Evolutionary conservation across 2,113 vertebrate genomes (phyloP).

Genomic region (Tychaedon coryphoeus): DNA sequence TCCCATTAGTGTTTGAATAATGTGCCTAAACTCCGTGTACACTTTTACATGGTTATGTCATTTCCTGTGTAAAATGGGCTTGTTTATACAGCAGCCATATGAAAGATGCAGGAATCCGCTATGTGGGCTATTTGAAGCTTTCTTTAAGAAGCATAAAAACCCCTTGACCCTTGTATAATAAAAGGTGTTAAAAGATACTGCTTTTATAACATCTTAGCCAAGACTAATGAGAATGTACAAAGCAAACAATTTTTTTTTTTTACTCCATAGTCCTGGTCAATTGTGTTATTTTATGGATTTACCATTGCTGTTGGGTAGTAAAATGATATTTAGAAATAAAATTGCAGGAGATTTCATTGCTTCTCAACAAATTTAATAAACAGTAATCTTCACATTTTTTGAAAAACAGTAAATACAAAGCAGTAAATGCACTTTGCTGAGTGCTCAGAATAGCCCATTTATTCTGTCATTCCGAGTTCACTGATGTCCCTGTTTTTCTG

Average conservation of each 20-base stretch:
- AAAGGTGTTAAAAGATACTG: conserved; percentile 74
- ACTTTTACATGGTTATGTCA: conserved; percentile 81
- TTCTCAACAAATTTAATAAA: conserved; percentile 14
- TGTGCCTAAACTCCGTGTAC: conserved; percentile 76
- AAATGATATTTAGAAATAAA: conserved; percentile 44
- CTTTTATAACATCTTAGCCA: conserved; percentile 67
- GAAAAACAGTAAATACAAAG: not conserved
- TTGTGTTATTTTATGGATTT: conserved; percentile 33
- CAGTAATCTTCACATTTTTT: not conserved
- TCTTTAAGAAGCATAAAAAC: conserved; percentile 71
- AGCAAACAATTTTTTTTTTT: conserved; percentile 48
- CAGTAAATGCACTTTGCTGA: not conserved
- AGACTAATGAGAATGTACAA: conserved; percentile 64
- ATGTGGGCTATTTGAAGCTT: conserved; percentile 72
- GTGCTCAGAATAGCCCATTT: not conserved
- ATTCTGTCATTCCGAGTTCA: not conserved
- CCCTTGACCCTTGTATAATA: conserved; percentile 71
- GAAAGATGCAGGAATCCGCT: conserved; percentile 68
- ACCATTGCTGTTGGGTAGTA: conserved; percentile 35
- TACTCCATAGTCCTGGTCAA: conserved; percentile 10
- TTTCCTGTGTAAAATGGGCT: conserved; percentile 83
- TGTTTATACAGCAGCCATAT: conserved; percentile 74
- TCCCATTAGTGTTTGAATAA: conserved; percentile 75
- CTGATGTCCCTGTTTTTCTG: not conserved
- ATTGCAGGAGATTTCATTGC: conserved; percentile 10